Evolutionary conservation across 2,113 vertebrate genomes (phyloP).

Genomic region (Plestiodon gilberti): DNA sequence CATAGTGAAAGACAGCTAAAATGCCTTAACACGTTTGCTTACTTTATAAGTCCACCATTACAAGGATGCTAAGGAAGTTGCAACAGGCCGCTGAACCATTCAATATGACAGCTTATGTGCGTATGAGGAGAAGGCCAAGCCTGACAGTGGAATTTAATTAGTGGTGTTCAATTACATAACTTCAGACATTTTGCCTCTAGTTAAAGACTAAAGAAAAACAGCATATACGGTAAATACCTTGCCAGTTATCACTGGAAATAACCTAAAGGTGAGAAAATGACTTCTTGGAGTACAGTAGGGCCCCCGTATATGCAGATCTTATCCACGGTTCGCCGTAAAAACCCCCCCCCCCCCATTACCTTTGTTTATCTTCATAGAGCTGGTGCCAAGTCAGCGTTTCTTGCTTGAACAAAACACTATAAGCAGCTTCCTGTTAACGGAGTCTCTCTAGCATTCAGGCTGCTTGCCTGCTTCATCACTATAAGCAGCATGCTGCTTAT

Average conservation of each 20-base stretch:
- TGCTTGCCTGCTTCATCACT: too few species aligned
- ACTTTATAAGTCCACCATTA: not conserved
- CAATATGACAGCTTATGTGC: not conserved
- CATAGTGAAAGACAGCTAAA: not conserved
- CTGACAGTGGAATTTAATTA: not conserved
- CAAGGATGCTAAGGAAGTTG: not conserved
- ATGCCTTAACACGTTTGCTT: not conserved
- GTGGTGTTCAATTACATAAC: not conserved
- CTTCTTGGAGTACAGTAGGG: too few species aligned
- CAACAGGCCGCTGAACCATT: not conserved
- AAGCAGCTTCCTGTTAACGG: too few species aligned
- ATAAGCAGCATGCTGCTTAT: too few species aligned
- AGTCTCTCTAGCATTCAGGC: too few species aligned
- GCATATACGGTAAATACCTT: too few species aligned
- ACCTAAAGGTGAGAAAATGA: not conserved
- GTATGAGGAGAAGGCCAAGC: not conserved
- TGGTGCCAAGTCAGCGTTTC: too few species aligned
- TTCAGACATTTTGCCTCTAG: not conserved
- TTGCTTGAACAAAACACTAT: too few species aligned
- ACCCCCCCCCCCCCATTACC: too few species aligned
- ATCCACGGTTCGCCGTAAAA: too few species aligned
- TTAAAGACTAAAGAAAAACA: not conserved
- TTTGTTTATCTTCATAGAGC: too few species aligned
- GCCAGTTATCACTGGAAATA: not conserved
- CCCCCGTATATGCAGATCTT: too few species aligned